A percentile compares a stretch with the other conserved stretches of the same genome.
Conservation (phyloP, 2,888 invertebrate genomes). For the Hyposoter dolosus region DNA sequence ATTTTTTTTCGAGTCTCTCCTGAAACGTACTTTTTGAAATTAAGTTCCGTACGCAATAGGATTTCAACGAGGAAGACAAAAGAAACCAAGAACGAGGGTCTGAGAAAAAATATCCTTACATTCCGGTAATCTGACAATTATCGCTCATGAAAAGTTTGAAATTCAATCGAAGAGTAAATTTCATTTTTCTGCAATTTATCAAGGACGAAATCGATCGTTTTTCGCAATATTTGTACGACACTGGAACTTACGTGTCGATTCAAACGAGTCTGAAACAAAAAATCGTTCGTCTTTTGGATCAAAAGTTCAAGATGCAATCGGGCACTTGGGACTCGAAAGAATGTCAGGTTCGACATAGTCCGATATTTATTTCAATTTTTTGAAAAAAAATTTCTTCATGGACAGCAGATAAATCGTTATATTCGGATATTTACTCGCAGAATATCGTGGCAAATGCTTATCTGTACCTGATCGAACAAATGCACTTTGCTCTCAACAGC, state of each 20-base stretch:
- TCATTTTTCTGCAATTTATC: background rate
- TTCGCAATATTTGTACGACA: slow-evolving; percentile 77
- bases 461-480: slow-evolving; percentile 76
- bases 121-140: slow-evolving; percentile 50
- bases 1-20: background rate
- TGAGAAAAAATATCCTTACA: slow-evolving; percentile 51
- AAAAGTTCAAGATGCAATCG: slow-evolving; percentile 74
- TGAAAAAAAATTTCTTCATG: background rate
- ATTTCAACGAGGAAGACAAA: slow-evolving; percentile 67
- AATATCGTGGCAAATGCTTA: slow-evolving; percentile 76
- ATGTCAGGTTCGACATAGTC: slow-evolving; percentile 72
- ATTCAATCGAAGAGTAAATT: background rate
- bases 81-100: background rate
- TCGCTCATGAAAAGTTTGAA: background rate
- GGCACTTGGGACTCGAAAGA: slow-evolving; percentile 68
- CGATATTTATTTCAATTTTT: background rate
- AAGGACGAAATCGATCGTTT: slow-evolving; percentile 79
- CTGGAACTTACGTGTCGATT: slow-evolving; percentile 74
- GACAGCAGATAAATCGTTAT: background rate
- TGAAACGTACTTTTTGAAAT: background rate
- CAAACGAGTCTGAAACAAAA: slow-evolving; percentile 73
- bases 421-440: slow-evolving; percentile 62
- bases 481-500: slow-evolving; percentile 76
- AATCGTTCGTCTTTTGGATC: slow-evolving; percentile 77
- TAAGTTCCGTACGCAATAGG: slow-evolving; percentile 57